Conservation (phyloP, 2,113 vertebrate species). For the Colossoma macropomum region DNA sequence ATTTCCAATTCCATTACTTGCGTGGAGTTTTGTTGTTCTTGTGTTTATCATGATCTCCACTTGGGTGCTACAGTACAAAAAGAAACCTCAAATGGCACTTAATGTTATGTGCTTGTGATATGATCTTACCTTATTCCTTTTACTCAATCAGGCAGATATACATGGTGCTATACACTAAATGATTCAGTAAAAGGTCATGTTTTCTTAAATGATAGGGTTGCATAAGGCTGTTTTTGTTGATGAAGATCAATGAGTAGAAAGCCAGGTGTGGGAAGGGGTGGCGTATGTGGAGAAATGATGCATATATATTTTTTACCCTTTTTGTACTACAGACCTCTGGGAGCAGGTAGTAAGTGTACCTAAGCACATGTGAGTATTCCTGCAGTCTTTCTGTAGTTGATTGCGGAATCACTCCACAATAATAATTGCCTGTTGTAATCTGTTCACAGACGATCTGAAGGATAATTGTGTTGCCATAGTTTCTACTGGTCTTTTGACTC, state of each 20-base stretch:
- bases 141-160: constrained; percentile 6
- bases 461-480: constrained; percentile 18
- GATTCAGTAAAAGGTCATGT: background rate
- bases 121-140: constrained; percentile 33
- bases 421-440: constrained; percentile 4
- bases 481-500: constrained; percentile 12
- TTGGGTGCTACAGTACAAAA: constrained; percentile 59
- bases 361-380: constrained; percentile 14
- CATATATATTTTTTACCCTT: background rate
- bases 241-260: background rate
- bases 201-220: background rate
- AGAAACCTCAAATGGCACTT: constrained; percentile 30
- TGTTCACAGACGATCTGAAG: background rate
- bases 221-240: background rate
- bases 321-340: constrained; percentile 22
- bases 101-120: constrained; percentile 35
- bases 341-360: background rate
- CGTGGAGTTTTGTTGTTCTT: constrained; percentile 43
- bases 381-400: background rate
- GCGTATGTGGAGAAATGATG: background rate
- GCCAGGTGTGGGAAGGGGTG: background rate
- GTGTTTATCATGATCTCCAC: constrained; percentile 45
- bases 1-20: constrained; percentile 45
- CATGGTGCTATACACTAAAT: constrained; percentile 37
- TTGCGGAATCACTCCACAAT: background rate